Conservation (phyloP, 1,140 invertebrate genomes). For the Dysdera silvatica region DNA sequence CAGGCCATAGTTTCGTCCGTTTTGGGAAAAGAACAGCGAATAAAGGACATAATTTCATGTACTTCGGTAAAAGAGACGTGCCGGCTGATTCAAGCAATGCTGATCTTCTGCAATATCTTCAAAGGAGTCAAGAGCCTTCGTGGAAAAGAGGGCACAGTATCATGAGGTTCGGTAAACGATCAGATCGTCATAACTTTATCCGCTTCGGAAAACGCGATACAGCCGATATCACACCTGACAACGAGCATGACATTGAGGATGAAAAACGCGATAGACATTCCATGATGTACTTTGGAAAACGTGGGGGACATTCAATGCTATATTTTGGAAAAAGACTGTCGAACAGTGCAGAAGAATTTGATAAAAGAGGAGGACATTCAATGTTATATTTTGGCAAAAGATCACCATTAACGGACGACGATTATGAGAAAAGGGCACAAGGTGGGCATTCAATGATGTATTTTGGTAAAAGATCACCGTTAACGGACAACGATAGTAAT, state of each 20-base stretch:
- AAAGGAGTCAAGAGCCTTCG: neutral
- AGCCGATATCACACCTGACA: neutral
- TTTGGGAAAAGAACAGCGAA: conserved; percentile 2
- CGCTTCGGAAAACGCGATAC: neutral
- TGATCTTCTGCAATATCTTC: neutral
- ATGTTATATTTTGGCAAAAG: too few species aligned
- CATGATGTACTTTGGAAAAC: conserved; percentile 18
- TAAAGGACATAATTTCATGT: conserved; percentile 7
- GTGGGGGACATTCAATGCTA: conserved; percentile 17
- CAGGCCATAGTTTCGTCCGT: conserved; percentile 9
- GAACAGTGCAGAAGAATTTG: too few species aligned
- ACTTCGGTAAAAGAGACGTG: conserved; percentile 6
- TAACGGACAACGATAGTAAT: too few species aligned
- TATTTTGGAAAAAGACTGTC: conserved; percentile 22
- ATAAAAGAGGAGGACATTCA: too few species aligned
- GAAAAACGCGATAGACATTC: conserved; percentile 1
- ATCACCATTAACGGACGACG: too few species aligned
- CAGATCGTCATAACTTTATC: conserved; percentile 5
- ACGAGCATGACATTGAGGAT: neutral
- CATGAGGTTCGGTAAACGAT: conserved; percentile 22
- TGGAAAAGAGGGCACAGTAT: conserved; percentile 21
- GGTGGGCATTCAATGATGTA: too few species aligned
- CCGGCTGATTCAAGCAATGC: neutral
- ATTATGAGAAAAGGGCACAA: too few species aligned
- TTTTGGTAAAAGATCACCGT: too few species aligned